phyloP scores from a whole-genome alignment of 1,140 invertebrate species.

The Copidosoma floridanum region DNA sequence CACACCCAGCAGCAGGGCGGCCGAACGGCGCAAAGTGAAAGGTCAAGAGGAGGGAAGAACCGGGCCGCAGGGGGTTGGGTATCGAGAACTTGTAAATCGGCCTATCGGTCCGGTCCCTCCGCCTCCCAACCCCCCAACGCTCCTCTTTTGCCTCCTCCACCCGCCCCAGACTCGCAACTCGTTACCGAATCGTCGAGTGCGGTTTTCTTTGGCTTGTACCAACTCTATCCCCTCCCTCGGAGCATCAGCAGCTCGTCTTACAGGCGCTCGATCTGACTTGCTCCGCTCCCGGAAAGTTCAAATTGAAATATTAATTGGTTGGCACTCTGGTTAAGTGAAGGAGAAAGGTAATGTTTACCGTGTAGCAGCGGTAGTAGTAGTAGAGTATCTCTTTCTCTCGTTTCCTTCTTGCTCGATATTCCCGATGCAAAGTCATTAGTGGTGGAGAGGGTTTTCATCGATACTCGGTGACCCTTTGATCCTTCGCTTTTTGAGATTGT shows the following conservation, averaged over 20 bases:
- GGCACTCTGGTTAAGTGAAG: too few relatives aligned
- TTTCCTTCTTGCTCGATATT: background rate
- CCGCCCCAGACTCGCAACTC: constrained; percentile 10
- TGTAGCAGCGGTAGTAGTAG: too few relatives aligned
- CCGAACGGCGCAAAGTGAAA: background rate
- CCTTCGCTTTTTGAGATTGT: too few relatives aligned
- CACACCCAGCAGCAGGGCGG: background rate
- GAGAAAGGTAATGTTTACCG: too few relatives aligned
- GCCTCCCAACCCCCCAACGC: too few relatives aligned
- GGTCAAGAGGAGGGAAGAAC: too few relatives aligned
- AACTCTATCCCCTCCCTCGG: too few relatives aligned
- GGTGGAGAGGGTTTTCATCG: too few relatives aligned
- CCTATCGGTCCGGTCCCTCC: constrained; percentile 8
- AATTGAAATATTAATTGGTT: constrained; percentile 52
- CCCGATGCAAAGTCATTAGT: too few relatives aligned
- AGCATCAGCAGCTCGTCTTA: constrained; percentile 30
- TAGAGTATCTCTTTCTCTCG: background rate
- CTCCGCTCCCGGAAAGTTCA: constrained; percentile 32
- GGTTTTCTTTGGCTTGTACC: constrained; percentile 11
- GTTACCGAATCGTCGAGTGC: constrained; percentile 24
- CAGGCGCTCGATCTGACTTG: constrained; percentile 15
- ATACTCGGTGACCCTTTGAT: too few relatives aligned
- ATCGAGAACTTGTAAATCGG: constrained; percentile 14
- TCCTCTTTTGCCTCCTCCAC: background rate
- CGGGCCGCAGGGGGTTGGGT: too few relatives aligned